Percentiles rank a stretch among this genome's conserved stretches.
Conservation (phyloP, 2,888 invertebrate genomes). For the Therioaphis trifolii region DNA sequence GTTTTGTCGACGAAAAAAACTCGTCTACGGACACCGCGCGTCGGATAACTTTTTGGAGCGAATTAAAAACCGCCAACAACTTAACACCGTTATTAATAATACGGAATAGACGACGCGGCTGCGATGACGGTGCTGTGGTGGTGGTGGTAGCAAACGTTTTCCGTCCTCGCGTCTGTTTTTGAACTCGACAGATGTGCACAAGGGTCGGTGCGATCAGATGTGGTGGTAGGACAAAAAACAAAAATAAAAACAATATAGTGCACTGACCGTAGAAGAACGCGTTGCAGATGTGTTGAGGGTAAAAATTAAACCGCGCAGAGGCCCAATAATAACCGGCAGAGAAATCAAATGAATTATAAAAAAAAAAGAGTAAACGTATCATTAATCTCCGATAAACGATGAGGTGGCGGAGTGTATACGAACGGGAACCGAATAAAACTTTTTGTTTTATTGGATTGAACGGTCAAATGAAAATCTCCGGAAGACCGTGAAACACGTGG, state of each 20-base stretch:
- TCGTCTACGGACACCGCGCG: too few relatives aligned
- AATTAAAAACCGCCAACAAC: slow-evolving; percentile 12
- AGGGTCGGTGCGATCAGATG: slow-evolving; percentile 10
- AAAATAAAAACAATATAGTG: background rate
- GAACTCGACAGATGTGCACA: slow-evolving; percentile 1
- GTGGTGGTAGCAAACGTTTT: background rate
- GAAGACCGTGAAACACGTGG: background rate
- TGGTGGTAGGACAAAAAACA: background rate
- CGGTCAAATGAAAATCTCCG: background rate
- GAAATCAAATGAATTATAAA: slow-evolving; percentile 27
- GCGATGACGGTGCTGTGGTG: too few relatives aligned
- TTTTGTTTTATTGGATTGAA: background rate
- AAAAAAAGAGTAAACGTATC: slow-evolving; percentile 22
- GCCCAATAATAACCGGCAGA: background rate
- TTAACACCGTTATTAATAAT: background rate
- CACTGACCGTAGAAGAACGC: slow-evolving; percentile 24
- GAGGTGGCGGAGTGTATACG: slow-evolving; percentile 23
- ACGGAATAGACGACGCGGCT: background rate
- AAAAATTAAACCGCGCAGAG: slow-evolving; percentile 19
- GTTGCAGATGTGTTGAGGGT: background rate
- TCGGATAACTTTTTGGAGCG: background rate
- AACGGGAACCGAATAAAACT: background rate
- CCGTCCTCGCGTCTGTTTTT: slow-evolving; percentile 5
- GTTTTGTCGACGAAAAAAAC: too few relatives aligned
- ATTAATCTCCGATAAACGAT: slow-evolving; percentile 58